These are phyloP conservation scores for Podarcis siculus DNA, from an alignment of 2,797 vertebrate species.

Conservation along the genomic window DNA sequence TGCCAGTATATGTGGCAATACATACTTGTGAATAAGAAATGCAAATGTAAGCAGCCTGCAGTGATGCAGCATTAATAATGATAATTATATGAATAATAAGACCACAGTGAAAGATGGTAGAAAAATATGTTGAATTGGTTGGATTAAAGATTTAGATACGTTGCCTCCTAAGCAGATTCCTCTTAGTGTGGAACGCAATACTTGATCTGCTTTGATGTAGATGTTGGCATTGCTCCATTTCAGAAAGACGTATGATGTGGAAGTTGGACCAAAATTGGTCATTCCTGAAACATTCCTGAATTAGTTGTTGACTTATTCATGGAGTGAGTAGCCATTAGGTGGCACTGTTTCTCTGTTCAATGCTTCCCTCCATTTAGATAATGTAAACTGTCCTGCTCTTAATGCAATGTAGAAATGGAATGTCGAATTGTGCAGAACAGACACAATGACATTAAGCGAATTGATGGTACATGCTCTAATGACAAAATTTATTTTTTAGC, in stretches of 20 bases:
- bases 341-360: slow-evolving; percentile 78
- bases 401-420: slow-evolving; percentile 55
- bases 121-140: not conserved
- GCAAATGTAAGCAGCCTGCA: not conserved
- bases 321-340: slow-evolving; percentile 73
- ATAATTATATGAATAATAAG: not conserved
- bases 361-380: slow-evolving; percentile 8
- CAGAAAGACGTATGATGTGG: not conserved
- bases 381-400: slow-evolving; percentile 51
- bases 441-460: slow-evolving; percentile 44
- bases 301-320: not conserved
- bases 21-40: slow-evolving; percentile 7
- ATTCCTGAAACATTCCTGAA: not conserved
- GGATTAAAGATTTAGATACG: not conserved
- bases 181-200: not conserved
- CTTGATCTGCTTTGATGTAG: not conserved
- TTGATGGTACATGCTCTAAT: slow-evolving; percentile 53
- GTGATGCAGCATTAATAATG: not conserved
- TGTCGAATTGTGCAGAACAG: slow-evolving; percentile 60
- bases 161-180: not conserved
- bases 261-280: not conserved
- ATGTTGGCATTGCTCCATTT: not conserved
- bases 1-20: not conserved
- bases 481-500: slow-evolving; percentile 60
- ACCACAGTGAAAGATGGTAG: not conserved